Percentiles rank a stretch among this genome's conserved stretches.
These are phyloP conservation scores for Formicarius rufipectus DNA, from an alignment of 2,113 vertebrate species.

Conservation along the genomic window DNA sequence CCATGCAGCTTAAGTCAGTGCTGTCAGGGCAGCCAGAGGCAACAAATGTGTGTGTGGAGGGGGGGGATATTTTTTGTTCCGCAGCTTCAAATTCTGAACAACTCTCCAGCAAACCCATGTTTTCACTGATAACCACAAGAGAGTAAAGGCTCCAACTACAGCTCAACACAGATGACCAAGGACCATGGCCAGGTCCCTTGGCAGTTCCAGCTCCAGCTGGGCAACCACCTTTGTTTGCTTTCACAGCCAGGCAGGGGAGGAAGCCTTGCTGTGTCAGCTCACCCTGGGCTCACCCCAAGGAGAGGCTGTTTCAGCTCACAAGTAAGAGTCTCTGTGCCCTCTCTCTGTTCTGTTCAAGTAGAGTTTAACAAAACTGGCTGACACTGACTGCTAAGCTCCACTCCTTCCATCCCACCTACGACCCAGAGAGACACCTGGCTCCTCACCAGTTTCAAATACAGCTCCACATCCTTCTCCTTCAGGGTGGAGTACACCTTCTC, in stretches of 20 bases:
- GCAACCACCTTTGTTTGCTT: not conserved
- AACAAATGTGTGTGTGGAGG: rapidly evolving
- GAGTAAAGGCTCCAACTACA: not conserved
- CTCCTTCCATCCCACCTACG: not conserved
- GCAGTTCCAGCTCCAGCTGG: not conserved
- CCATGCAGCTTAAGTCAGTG: not conserved
- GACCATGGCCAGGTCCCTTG: not conserved
- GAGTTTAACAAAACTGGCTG: not conserved
- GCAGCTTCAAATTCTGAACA: not conserved
- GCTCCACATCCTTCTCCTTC: conserved; percentile 91
- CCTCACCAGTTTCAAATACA: conserved; percentile 91
- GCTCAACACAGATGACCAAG: not conserved
- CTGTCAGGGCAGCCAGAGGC: not conserved
- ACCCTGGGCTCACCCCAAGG: not conserved
- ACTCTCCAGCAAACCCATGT: not conserved
- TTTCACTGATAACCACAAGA: not conserved
- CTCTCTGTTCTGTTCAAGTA: not conserved
- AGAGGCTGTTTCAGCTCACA: not conserved
- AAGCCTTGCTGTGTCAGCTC: not conserved
- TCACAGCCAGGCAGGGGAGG: not conserved
- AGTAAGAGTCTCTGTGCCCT: not conserved
- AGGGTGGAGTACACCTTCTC: conserved; percentile 95
- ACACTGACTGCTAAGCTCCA: not conserved
- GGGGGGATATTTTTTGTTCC: not conserved
- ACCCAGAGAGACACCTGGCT: not conserved